These are phyloP conservation scores for Elysia crispata DNA, from an alignment of 2,888 invertebrate genomes.

Conservation along the genomic window DNA sequence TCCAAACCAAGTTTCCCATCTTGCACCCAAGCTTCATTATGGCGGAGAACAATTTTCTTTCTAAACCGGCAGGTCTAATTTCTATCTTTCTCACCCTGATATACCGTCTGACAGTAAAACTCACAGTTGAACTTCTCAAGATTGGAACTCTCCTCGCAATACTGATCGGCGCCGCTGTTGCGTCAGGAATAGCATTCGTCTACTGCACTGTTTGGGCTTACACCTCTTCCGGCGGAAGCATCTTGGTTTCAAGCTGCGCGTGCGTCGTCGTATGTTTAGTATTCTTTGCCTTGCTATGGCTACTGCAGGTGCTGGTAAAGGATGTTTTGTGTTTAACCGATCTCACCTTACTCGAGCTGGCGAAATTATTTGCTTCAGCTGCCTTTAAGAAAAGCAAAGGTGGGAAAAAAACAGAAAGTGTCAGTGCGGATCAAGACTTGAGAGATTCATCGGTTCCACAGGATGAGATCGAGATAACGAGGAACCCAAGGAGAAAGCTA, in stretches of 20 bases:
- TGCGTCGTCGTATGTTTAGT: background rate
- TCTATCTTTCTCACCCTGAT: conserved; percentile 71
- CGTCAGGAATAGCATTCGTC: conserved; percentile 53
- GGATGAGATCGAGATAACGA: too few species aligned
- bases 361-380: background rate
- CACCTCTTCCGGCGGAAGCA: background rate
- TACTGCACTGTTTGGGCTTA: conserved; percentile 34
- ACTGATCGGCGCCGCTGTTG: conserved; percentile 51
- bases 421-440: too few species aligned
- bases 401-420: too few species aligned
- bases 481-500: too few species aligned
- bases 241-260: conserved; percentile 2
- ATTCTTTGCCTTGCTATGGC: background rate
- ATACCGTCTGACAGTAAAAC: conserved; percentile 65
- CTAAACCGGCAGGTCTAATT: conserved; percentile 65
- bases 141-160: conserved; percentile 47
- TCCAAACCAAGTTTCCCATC: too few species aligned
- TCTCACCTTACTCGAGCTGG: conserved; percentile 2
- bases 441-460: too few species aligned
- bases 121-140: conserved; percentile 57
- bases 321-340: conserved; percentile 35
- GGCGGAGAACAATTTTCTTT: background rate
- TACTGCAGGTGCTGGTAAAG: conserved; percentile 27
- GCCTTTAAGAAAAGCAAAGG: too few species aligned
- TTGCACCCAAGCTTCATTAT: too few species aligned